Percentiles rank a stretch among this genome's conserved stretches.
These are phyloP conservation scores for Agonopterix arenella DNA, from an alignment of 2,888 invertebrate genomes.

Conservation along the genomic window DNA sequence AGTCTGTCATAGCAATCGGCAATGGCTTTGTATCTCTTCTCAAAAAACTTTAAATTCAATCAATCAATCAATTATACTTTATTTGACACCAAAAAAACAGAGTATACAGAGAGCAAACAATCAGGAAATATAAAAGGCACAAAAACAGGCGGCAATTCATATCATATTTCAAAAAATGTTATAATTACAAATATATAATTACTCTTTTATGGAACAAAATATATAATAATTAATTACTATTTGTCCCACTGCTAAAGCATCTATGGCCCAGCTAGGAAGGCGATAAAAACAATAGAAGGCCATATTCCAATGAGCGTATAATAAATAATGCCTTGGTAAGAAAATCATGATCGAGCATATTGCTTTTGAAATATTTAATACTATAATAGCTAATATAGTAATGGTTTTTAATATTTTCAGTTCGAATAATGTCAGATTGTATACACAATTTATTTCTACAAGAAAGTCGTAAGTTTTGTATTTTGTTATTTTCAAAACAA, in stretches of 20 bases:
- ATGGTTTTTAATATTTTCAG: background rate
- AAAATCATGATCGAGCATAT: no score
- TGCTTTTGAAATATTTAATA: background rate
- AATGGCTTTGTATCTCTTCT: background rate
- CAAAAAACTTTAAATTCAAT: background rate
- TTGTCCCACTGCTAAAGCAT: background rate
- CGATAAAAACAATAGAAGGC: background rate
- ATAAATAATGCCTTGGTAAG: background rate
- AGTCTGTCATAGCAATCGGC: conserved; percentile 5
- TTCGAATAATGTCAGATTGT: background rate
- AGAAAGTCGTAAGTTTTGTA: conserved; percentile 5
- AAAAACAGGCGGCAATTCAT: no score
- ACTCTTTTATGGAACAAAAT: background rate
- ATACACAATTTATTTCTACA: background rate
- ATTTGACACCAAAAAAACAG: no score
- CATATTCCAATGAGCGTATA: background rate
- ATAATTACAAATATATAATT: no score
- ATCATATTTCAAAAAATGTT: background rate
- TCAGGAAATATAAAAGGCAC: no score
- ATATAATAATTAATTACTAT: conserved; percentile 2
- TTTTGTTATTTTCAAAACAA: conserved; percentile 1
- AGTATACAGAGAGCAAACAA: no score
- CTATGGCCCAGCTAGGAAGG: background rate
- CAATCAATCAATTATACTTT: no score
- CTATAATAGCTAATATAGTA: background rate